phyloP scores from a whole-genome alignment of 1,140 invertebrate species.

The Penaeus vannamei region DNA sequence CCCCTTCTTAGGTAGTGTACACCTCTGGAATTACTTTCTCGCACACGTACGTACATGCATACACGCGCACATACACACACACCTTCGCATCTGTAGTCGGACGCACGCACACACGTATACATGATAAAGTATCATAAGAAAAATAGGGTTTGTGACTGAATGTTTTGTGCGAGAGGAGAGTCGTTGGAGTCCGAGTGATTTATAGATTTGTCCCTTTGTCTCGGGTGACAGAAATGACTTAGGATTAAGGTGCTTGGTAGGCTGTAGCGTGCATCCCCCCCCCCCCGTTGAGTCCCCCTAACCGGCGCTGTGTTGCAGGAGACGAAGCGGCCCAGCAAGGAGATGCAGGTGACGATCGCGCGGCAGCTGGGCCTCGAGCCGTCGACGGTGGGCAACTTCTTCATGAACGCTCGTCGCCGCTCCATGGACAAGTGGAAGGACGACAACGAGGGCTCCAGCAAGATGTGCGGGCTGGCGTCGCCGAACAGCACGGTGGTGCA shows the following conservation, averaged over 20 bases:
- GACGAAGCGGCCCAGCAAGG: constrained; percentile 99
- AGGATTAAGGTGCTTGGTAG: too few relatives aligned
- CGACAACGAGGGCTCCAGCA: constrained; percentile 73
- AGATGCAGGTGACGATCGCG: constrained; percentile 99
- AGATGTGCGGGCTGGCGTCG: constrained; percentile 71
- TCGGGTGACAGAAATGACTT: too few relatives aligned
- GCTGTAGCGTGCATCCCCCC: neutral
- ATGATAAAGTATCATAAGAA: too few relatives aligned
- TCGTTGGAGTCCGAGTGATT: too few relatives aligned
- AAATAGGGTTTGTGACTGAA: too few relatives aligned
- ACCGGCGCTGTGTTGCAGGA: constrained; percentile 81
- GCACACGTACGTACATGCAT: neutral
- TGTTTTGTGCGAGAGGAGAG: too few relatives aligned
- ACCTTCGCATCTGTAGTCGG: too few relatives aligned
- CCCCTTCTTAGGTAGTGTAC: too few relatives aligned
- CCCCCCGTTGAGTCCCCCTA: constrained; percentile 12
- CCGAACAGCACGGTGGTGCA: constrained; percentile 59
- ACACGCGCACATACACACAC: neutral
- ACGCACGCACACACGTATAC: too few relatives aligned
- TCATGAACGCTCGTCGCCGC: constrained; percentile 98
- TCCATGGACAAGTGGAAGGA: constrained; percentile 99
- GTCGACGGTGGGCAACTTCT: constrained; percentile 99
- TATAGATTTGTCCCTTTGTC: too few relatives aligned
- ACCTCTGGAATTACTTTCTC: constrained; percentile 25
- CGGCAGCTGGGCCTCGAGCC: constrained; percentile 97